Percentiles rank a stretch among this genome's conserved stretches.
These are phyloP conservation scores for Zeugodacus cucurbitae DNA, from an alignment of 1,140 invertebrate species.

Conservation along the genomic window DNA sequence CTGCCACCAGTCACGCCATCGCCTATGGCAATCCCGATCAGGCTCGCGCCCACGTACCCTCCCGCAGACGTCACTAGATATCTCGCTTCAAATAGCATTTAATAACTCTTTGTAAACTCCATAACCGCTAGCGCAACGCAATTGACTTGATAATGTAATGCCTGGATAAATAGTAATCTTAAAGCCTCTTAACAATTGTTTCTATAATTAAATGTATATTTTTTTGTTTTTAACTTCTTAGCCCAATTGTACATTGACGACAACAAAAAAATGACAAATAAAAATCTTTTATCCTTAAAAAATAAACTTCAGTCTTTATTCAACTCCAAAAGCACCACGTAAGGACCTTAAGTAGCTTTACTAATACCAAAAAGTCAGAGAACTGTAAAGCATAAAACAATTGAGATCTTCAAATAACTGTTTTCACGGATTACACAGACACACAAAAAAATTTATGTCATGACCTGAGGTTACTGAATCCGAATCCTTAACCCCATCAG, in stretches of 20 bases:
- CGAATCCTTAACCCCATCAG: too few relatives aligned
- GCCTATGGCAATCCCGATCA: constrained; percentile 71
- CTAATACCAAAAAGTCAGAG: too few relatives aligned
- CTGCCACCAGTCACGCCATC: constrained; percentile 76
- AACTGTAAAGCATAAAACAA: too few relatives aligned
- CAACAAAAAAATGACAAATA: constrained; percentile 19
- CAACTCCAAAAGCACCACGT: too few relatives aligned
- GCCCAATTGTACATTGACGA: constrained; percentile 27
- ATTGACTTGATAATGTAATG: constrained; percentile 12
- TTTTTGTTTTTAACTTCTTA: constrained; percentile 24
- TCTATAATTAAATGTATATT: neutral
- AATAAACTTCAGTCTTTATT: too few relatives aligned
- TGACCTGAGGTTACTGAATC: too few relatives aligned
- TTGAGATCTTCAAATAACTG: too few relatives aligned
- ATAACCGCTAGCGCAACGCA: neutral
- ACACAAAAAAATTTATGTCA: too few relatives aligned
- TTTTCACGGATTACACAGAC: too few relatives aligned
- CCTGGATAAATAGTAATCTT: neutral
- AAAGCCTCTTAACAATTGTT: constrained; percentile 17
- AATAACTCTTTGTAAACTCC: neutral
- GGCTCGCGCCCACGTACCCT: constrained; percentile 53
- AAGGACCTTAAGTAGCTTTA: too few relatives aligned
- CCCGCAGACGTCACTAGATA: constrained; percentile 59
- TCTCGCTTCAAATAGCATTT: neutral
- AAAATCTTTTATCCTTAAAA: constrained; percentile 36